Conservation (phyloP, 2,797 vertebrate species). For the Huso huso region DNA sequence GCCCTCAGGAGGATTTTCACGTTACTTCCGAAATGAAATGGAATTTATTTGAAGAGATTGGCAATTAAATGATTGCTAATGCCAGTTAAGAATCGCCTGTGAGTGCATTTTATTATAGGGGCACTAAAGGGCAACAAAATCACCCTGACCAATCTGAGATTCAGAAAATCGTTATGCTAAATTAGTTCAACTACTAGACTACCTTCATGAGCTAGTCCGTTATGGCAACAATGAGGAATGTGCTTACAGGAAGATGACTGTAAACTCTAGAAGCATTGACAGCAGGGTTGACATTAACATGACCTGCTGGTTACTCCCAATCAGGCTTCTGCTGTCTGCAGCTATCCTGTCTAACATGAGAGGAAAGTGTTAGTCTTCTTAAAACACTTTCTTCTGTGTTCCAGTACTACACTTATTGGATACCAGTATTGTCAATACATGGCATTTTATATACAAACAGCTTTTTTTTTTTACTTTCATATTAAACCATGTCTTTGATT, state of each 20-base stretch:
- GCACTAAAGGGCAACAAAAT: no score
- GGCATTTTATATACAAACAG: neutral
- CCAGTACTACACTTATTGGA: neutral
- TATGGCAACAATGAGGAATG: neutral
- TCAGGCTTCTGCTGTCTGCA: slow-evolving; percentile 32
- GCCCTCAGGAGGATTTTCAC: no score
- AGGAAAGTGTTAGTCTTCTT: neutral
- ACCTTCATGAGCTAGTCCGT: neutral
- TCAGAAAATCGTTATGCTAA: neutral
- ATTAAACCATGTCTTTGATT: no score
- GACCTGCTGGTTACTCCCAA: slow-evolving; percentile 36
- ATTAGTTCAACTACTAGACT: neutral
- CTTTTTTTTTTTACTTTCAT: neutral
- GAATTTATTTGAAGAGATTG: no score
- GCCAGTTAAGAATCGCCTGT: no score
- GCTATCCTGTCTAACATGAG: slow-evolving; percentile 28
- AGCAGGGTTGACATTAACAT: slow-evolving; percentile 32
- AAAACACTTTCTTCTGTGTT: neutral
- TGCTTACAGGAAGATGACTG: slow-evolving; percentile 5
- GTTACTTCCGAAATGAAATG: no score
- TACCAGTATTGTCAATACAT: neutral
- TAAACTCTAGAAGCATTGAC: slow-evolving; percentile 39
- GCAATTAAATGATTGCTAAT: no score
- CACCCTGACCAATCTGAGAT: neutral
- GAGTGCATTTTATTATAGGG: no score